Conservation (phyloP, 2,888 invertebrate genomes). For the Xestia sexstrigata region DNA sequence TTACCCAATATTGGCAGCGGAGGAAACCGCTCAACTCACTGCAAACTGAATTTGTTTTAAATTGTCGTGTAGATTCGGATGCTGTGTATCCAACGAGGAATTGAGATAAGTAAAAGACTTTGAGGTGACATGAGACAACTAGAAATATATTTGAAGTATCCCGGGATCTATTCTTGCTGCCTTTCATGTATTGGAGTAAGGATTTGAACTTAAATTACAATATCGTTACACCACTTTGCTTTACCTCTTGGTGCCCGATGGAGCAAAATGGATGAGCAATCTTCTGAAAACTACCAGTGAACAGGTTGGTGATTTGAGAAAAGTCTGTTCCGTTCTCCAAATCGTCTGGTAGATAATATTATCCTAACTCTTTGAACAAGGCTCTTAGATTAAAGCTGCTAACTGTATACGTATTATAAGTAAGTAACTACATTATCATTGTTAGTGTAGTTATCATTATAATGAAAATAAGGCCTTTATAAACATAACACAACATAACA, state of each 20-base stretch:
- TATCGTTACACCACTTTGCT: neutral
- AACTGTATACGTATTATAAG: neutral
- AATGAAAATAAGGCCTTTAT: neutral
- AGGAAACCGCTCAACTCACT: constrained; percentile 18
- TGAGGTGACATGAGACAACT: constrained; percentile 12
- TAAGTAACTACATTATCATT: neutral
- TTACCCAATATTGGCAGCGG: constrained; percentile 27
- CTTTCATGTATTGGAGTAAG: neutral
- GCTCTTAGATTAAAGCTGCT: neutral
- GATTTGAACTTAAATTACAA: constrained; percentile 17
- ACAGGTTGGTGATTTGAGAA: neutral
- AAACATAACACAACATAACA: neutral
- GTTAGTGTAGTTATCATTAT: neutral
- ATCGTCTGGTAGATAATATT: neutral
- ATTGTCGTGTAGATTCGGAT: constrained; percentile 24
- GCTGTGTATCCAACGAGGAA: constrained; percentile 28
- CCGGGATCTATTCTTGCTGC: neutral
- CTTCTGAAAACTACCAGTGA: neutral
- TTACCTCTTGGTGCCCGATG: neutral
- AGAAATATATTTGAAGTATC: constrained; percentile 1
- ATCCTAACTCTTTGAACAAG: neutral
- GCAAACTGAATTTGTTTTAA: constrained; percentile 50
- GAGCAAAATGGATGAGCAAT: neutral
- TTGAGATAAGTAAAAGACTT: constrained; percentile 14
- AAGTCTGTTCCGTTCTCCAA: neutral